A percentile compares a stretch with the other conserved stretches of the same genome.
Conservation (phyloP, 2,888 invertebrate species). For the Acrobasis consociella region DNA sequence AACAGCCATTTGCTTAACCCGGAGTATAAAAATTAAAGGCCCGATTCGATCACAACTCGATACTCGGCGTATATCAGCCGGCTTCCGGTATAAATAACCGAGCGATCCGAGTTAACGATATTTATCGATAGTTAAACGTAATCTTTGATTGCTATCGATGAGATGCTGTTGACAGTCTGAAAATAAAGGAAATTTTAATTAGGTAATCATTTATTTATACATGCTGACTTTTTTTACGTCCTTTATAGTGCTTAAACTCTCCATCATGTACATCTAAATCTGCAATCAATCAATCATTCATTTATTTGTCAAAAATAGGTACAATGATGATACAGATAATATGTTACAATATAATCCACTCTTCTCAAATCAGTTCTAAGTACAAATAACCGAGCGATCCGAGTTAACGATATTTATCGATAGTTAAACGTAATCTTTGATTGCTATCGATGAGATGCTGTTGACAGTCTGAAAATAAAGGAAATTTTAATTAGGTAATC, state of each 20-base stretch:
- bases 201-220: neutral
- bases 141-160: slow-evolving; percentile 29
- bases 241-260: too few species aligned
- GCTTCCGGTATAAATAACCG: slow-evolving; percentile 56
- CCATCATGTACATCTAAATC: too few species aligned
- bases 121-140: slow-evolving; percentile 43
- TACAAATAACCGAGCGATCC: slow-evolving; percentile 46
- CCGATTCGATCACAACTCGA: slow-evolving; percentile 48
- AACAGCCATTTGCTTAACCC: slow-evolving; percentile 46
- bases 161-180: slow-evolving; percentile 12
- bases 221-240: neutral
- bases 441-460: slow-evolving; percentile 25
- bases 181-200: slow-evolving; percentile 16
- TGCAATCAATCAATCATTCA: too few species aligned
- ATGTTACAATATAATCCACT: too few species aligned
- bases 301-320: too few species aligned
- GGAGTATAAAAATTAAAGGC: slow-evolving; percentile 53
- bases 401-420: slow-evolving; percentile 40
- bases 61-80: slow-evolving; percentile 48
- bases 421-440: slow-evolving; percentile 35
- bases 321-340: too few species aligned
- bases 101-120: slow-evolving; percentile 30
- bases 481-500: slow-evolving; percentile 1
- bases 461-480: slow-evolving; percentile 19
- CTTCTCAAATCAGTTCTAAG: too few species aligned